Percentiles rank a stretch among this genome's conserved stretches.
Conservation (phyloP, 2,888 invertebrate genomes). For the Caenorhabditis drosophilae region DNA sequence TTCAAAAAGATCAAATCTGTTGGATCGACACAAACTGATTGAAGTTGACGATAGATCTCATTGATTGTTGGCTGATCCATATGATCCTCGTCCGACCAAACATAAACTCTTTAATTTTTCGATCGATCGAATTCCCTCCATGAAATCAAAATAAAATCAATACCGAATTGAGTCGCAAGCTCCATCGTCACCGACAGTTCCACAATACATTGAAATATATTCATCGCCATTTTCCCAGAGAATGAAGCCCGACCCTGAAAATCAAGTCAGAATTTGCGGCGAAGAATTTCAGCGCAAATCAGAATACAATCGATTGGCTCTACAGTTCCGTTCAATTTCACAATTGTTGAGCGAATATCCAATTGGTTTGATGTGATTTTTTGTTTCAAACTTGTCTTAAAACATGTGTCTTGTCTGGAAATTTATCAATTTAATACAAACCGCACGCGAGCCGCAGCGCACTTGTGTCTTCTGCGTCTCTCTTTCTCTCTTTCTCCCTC, state of each 20-base stretch:
- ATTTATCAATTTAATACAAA: too few relatives aligned
- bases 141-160: background rate
- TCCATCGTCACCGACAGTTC: conserved; percentile 51
- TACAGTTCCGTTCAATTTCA: conserved; percentile 33
- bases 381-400: conserved; percentile 48
- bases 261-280: background rate
- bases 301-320: conserved; percentile 35
- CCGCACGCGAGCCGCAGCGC: too few relatives aligned
- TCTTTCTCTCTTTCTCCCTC: too few relatives aligned
- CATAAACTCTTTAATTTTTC: conserved; percentile 50
- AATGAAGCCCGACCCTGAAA: conserved; percentile 47
- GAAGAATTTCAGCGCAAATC: too few relatives aligned
- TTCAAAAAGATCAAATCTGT: conserved; percentile 57
- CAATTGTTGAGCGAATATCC: conserved; percentile 33
- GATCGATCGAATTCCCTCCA: too few relatives aligned
- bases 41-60: conserved; percentile 50
- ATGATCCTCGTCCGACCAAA: conserved; percentile 60
- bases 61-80: conserved; percentile 59
- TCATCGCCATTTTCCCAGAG: conserved; percentile 60
- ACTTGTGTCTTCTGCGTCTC: too few relatives aligned
- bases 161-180: conserved; percentile 47
- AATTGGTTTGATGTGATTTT: conserved; percentile 16
- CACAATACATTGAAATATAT: conserved; percentile 53
- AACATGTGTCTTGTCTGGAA: conserved; percentile 48
- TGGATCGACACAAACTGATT: conserved; percentile 56